These are phyloP conservation scores for Lota lota DNA, from an alignment of 2,113 vertebrate species.

Conservation along the genomic window DNA sequence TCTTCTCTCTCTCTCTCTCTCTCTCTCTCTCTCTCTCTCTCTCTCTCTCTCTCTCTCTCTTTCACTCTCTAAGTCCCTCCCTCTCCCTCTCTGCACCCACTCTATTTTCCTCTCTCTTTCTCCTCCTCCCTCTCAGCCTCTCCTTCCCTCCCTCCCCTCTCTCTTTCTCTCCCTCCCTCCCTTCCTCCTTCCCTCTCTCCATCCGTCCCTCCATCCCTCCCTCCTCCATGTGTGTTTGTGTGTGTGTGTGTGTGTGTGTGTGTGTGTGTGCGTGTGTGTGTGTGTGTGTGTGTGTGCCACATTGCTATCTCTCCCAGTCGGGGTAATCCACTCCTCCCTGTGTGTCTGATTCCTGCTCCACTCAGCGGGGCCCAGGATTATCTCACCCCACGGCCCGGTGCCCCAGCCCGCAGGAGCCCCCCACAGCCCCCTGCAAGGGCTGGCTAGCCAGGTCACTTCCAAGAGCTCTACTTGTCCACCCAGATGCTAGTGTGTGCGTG, in stretches of 20 bases:
- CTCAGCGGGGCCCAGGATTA: slow-evolving; percentile 60
- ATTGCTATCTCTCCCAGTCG: slow-evolving; percentile 58
- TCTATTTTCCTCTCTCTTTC: no score
- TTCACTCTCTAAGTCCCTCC: no score
- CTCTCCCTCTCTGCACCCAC: no score
- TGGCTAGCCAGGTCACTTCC: slow-evolving; percentile 30
- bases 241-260: no score
- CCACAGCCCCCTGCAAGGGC: slow-evolving; percentile 28
- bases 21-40: slow-evolving; percentile 50
- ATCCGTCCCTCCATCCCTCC: background rate
- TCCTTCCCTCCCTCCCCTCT: background rate
- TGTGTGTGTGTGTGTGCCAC: no score
- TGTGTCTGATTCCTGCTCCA: slow-evolving; percentile 59
- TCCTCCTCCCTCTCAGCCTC: background rate
- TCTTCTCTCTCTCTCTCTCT: slow-evolving; percentile 29
- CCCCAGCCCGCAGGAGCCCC: slow-evolving; percentile 38
- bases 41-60: background rate
- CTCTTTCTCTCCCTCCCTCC: background rate
- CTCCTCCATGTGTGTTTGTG: background rate
- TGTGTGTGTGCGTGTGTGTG: no score
- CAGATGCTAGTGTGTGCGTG: slow-evolving; percentile 14
- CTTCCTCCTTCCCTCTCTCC: background rate
- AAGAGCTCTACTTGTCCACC: background rate
- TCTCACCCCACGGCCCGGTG: slow-evolving; percentile 40
- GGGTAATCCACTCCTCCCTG: slow-evolving; percentile 66